Base-by-base conservation (phyloP, 2,888 invertebrate genomes). In the Ennomos erosarius region DNA sequence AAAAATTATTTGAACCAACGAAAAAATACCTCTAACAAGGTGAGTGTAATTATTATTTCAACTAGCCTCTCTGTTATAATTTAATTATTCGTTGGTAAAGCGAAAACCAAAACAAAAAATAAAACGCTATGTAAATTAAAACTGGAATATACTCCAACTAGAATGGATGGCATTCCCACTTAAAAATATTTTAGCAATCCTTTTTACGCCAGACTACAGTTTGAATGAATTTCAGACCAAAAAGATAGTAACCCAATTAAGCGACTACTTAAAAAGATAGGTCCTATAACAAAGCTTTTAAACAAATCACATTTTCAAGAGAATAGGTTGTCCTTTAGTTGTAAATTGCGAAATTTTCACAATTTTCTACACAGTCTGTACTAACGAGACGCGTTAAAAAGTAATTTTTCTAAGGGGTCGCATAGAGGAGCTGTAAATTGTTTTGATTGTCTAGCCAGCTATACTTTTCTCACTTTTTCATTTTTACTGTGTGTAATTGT, bases 141-240 rank as follows among this genome's bases (percentile, higher is more conserved):
- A 26, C 26, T 26, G 26, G 26, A 26, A 65, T 59, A 57, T 56
- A 51, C 48, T 51, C 5, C n/a, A 52, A 46, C 34, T 40, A 47
- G 62, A 50, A 68, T 64, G 65, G 33, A 60, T 45, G 55, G 46
- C 55, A 54, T 47, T 53, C 52, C 56, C 50, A 53, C 55, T 68
- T 60, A 46, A 62, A 67, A 72, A 66, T 52, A 64, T 67, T 74
- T 65, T 56, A 67, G 63, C 61, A 68, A 68, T 67, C 60, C 57
- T 66, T 67, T 74, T 64, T 48, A 59, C 43, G 33, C 46, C 62
- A 64, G 52, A 61, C 57, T 62, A 50, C 69, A 65, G 67, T 69
- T 67, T 65, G 42, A 68, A 69, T 67, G 37, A 68, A 65, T 70
- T 71, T 68, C 53, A 40, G 43, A 59, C 55, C 36, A 70, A 66